A percentile compares a stretch with the other conserved stretches of the same genome.
phyloP scores from a whole-genome alignment of 1,140 invertebrate species.

The Lepidurus packardi region DNA sequence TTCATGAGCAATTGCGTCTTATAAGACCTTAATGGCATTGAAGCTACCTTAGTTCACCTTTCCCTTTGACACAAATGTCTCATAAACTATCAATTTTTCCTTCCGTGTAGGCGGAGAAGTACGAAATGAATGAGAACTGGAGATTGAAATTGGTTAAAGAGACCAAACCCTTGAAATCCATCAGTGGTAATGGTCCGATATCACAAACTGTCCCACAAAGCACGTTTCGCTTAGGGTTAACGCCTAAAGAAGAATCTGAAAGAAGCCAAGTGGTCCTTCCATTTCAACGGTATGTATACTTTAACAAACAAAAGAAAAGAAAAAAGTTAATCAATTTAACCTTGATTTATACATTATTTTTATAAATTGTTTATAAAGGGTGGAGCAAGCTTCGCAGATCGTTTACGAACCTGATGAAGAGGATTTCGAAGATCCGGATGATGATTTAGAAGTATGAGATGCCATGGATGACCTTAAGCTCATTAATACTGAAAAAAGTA shows the following conservation, averaged over 20 bases:
- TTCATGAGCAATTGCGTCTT: too few species aligned
- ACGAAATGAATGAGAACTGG: neutral
- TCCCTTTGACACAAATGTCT: neutral
- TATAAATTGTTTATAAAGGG: neutral
- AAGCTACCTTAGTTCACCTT: too few species aligned
- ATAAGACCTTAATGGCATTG: too few species aligned
- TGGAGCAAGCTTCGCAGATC: neutral
- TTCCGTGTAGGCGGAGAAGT: neutral
- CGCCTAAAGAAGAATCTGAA: neutral
- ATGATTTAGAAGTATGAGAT: conserved; percentile 11
- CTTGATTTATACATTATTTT: neutral
- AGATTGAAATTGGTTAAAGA: neutral
- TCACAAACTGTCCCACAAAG: neutral
- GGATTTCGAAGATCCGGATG: neutral
- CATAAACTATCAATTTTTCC: neutral
- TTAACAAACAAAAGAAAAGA: neutral
- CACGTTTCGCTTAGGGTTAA: neutral
- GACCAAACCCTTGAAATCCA: neutral
- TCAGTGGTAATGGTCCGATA: neutral
- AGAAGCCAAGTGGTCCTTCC: neutral
- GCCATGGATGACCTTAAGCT: neutral
- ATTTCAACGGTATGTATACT: neutral
- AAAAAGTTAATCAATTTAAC: too few species aligned
- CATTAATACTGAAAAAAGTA: neutral
- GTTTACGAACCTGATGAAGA: neutral